phyloP scores from a whole-genome alignment of 2,113 vertebrate species.

The Emydura subglobosa region DNA sequence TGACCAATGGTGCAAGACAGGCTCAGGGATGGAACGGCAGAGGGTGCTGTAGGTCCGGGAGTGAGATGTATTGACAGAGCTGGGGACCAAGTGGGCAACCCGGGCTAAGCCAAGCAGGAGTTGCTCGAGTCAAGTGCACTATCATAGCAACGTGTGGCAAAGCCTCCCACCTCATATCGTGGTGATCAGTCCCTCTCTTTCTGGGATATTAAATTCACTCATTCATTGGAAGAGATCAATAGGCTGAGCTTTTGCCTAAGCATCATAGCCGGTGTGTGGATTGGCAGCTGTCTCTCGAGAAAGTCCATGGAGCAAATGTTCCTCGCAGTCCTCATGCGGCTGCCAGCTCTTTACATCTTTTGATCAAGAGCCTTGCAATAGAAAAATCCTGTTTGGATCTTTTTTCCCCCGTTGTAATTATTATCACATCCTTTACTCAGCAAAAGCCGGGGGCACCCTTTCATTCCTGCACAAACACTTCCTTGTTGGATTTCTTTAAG shows the following conservation, averaged over 20 bases:
- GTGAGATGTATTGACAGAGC: neutral
- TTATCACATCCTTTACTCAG: constrained; percentile 70
- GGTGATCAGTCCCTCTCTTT: constrained; percentile 15
- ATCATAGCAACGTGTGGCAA: neutral
- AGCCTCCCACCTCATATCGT: neutral
- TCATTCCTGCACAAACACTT: constrained; percentile 66
- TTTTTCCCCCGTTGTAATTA: constrained; percentile 45
- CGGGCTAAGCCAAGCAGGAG: neutral
- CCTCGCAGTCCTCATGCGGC: neutral
- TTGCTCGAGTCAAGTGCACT: fast-evolving
- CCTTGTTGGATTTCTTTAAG: constrained; percentile 70
- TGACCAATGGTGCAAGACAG: neutral
- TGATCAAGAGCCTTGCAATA: constrained; percentile 59
- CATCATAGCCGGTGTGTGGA: constrained; percentile 48
- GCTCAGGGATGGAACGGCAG: neutral
- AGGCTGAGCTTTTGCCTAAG: constrained; percentile 55
- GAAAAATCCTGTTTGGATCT: constrained; percentile 51
- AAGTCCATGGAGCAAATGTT: constrained; percentile 26
- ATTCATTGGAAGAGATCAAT: constrained; percentile 51
- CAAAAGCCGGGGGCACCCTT: constrained; percentile 55
- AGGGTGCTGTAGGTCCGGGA: neutral
- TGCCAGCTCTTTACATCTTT: constrained; percentile 41
- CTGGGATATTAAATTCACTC: neutral
- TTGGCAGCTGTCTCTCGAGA: constrained; percentile 38
- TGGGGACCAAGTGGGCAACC: neutral